Evolutionary conservation across 1,140 invertebrate species (phyloP).

Genomic region (Venustaconcha ellipsiformis): DNA sequence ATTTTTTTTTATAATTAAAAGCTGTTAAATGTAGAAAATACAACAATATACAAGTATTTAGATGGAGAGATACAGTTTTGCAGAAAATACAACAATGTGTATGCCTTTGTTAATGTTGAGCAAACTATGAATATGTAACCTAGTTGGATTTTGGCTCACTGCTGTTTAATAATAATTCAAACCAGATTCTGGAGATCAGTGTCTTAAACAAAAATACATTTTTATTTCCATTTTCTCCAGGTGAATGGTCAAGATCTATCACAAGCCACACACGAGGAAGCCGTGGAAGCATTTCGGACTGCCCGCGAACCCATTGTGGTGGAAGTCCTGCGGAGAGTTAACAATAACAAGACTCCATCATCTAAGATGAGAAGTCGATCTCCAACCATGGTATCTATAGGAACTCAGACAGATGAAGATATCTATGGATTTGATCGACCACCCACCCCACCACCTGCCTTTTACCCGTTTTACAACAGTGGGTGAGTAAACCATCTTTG

Average conservation of each 20-base stretch:
- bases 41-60: too few relatives aligned
- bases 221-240: constrained; percentile 64
- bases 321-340: constrained; percentile 75
- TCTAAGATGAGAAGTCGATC: constrained; percentile 51
- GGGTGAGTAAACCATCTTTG: constrained; percentile 49
- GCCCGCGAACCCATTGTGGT: constrained; percentile 81
- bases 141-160: too few relatives aligned
- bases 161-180: too few relatives aligned
- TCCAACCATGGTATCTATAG: constrained; percentile 60
- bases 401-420: constrained; percentile 67
- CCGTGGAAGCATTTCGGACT: constrained; percentile 78
- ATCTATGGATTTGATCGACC: constrained; percentile 62
- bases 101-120: too few relatives aligned
- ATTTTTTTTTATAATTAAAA: too few relatives aligned
- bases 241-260: constrained; percentile 81
- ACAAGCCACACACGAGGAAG: constrained; percentile 76
- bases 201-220: too few relatives aligned
- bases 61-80: too few relatives aligned
- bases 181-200: too few relatives aligned
- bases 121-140: too few relatives aligned
- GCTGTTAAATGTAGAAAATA: too few relatives aligned
- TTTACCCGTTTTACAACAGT: constrained; percentile 51
- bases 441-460: constrained; percentile 58
- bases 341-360: constrained; percentile 38
- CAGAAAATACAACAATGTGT: too few relatives aligned